Evolutionary conservation across 2,113 vertebrate genomes (phyloP).

Genomic region (Hippolais icterina): DNA sequence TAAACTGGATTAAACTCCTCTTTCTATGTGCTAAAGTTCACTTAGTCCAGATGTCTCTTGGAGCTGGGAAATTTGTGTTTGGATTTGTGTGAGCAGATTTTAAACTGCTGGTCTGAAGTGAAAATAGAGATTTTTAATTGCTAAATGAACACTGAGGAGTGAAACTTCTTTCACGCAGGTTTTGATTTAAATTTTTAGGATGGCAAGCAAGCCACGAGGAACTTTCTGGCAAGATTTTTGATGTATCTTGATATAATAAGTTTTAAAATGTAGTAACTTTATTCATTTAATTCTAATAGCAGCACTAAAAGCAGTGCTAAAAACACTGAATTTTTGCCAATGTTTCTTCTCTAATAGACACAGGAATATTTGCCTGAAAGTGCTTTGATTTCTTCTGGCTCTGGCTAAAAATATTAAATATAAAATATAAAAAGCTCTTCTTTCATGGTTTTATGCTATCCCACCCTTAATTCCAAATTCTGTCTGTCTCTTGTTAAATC

Average conservation of each 20-base stretch:
- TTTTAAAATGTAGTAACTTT: background rate
- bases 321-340: background rate
- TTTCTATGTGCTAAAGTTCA: background rate
- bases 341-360: background rate
- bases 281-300: fast-evolving
- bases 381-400: background rate
- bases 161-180: background rate
- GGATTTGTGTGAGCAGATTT: background rate
- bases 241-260: fast-evolving
- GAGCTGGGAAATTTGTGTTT: no score
- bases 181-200: background rate
- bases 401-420: background rate
- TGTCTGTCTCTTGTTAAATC: background rate
- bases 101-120: background rate
- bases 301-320: background rate
- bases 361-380: background rate
- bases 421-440: no score
- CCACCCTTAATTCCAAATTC: background rate
- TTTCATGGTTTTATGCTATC: fast-evolving
- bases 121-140: background rate
- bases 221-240: background rate
- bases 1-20: background rate
- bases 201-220: fast-evolving
- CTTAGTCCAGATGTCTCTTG: background rate
- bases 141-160: background rate